Evolutionary conservation across 2,113 vertebrate species (phyloP), one percentile per base, ranked within the genome.

Genomic region (Todiramphus saurophagus): DNA sequence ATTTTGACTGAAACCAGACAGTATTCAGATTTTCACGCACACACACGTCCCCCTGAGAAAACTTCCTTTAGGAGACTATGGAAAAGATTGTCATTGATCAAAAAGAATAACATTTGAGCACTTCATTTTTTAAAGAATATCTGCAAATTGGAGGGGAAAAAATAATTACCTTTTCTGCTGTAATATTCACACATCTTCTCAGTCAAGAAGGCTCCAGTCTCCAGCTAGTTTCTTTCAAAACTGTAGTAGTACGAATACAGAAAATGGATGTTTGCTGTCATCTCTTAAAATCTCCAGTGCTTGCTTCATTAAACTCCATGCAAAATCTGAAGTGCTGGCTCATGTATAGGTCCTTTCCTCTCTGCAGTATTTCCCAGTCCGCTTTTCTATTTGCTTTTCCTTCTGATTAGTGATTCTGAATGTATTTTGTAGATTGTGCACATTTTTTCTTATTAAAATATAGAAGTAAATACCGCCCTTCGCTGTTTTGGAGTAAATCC

Each of bases 381-480:
- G 39, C 62, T 41, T 79, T 46, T 68, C 90, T 96, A 17, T 86
- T 94, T 94, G 48, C 81, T 94, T 56, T 93, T 90, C 63, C 68
- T 80, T 78, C 83, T 69, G 86, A 72, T 89, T 95, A 92, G 83
- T 44, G 73, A 90, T 89, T 96, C 90, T 53, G 74, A 78, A 68
- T 48, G 27, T 84, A 81, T 89, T 93, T 92, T 87, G 74, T 87
- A 89, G 80, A 81, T 95, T 58, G 53, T 62, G 69, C 59, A 87
- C 80, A 91, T 91, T 92, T 92, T 95, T 94, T 81, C 72, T 78
- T 86, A 84, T 95, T 96, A 92, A 92, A 91, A 90, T 87, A 83
- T 53, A 76, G 73, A 70, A 78, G 86, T 93, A 96, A 96, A 95
- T 81, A 95, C 89, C 91, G 69, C 77, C 94, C 16, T 79, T 78